Evolutionary conservation across 2,113 vertebrate species (phyloP), one percentile per base, ranked within the genome.

Genomic region (Pholis gunnellus): DNA sequence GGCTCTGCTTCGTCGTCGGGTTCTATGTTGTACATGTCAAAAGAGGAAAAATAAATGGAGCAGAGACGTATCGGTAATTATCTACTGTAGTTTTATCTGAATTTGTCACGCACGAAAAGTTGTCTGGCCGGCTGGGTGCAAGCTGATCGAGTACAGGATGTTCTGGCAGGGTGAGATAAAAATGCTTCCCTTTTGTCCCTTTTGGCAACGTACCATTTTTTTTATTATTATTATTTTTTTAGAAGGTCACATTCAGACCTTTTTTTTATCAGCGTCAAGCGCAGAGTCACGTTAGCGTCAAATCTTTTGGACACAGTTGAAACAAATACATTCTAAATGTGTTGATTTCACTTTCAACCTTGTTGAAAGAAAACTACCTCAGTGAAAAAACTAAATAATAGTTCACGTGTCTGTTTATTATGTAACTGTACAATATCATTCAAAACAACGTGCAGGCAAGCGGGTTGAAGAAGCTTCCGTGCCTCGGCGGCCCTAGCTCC

Each of bases 111-210:
- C 83, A 91, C 82, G 27, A 7, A 42, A 69, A 87, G 82, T 78
- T 82, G 59, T 65, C 84, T 79, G 70, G 54, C 42, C 64, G 81
- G 50, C 68, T 94, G 86, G 86, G 83, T 91, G 89, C 60, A 22
- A 74, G 17, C 86, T 88, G 81, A 69, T 69, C 83, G 82, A 87
- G 90, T 71, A 91, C 91, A 94, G 93, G 93, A 95, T 93, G 89
- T 95, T 87, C 88, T 91, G 87, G 87, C 87, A 87, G 91, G 71
- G 78, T 27, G 22, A 88, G 93, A 95, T 95, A 94, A 94, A 59
- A 44, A n/a, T 14, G 34, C 86, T 92, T 94, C 85, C 81, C 76
- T 88, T 94, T 85, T 91, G 78, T 89, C n/a, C n/a, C n/a, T n/a
- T n/a, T n/a, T 91, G 84, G 86, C 88, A 88, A 40, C 13, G 3